These are phyloP conservation scores for Pteropus alecto DNA, from an alignment of 2,113 vertebrate species.

Conservation along the genomic window DNA sequence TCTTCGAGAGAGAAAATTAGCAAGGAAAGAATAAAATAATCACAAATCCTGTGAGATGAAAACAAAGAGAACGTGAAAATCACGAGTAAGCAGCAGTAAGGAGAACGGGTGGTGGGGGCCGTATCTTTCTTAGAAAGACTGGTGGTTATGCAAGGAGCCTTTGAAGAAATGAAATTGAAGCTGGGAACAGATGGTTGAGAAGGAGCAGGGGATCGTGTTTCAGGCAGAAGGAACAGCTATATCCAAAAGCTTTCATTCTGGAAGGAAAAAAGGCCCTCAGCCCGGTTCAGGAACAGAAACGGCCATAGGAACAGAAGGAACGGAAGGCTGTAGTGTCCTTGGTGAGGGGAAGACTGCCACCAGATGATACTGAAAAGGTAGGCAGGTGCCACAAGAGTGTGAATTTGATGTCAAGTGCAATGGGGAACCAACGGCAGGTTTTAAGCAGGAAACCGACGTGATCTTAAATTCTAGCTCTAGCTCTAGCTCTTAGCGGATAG, in stretches of 20 bases:
- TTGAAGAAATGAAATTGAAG: background rate
- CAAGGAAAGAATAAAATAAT: background rate
- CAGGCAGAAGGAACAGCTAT: background rate
- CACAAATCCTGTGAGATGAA: background rate
- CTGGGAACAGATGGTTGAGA: background rate
- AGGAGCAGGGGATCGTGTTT: background rate
- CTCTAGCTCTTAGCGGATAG: no score
- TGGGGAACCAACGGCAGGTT: background rate
- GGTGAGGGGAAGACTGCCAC: background rate
- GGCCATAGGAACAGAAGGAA: background rate
- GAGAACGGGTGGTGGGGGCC: background rate
- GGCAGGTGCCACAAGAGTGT: background rate
- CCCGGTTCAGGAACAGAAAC: background rate
- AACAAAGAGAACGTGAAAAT: background rate
- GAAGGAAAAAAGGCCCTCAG: background rate
- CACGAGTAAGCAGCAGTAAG: background rate
- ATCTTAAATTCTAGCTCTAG: background rate
- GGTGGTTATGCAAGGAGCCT: background rate
- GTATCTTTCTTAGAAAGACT: background rate
- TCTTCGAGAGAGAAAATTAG: background rate
- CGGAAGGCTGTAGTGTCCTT: background rate
- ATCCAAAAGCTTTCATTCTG: background rate
- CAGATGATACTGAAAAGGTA: background rate
- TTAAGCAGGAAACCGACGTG: background rate
- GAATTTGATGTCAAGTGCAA: background rate